Base-by-base conservation (phyloP, 2,797 vertebrate species). In the Xyrichtys novacula region DNA sequence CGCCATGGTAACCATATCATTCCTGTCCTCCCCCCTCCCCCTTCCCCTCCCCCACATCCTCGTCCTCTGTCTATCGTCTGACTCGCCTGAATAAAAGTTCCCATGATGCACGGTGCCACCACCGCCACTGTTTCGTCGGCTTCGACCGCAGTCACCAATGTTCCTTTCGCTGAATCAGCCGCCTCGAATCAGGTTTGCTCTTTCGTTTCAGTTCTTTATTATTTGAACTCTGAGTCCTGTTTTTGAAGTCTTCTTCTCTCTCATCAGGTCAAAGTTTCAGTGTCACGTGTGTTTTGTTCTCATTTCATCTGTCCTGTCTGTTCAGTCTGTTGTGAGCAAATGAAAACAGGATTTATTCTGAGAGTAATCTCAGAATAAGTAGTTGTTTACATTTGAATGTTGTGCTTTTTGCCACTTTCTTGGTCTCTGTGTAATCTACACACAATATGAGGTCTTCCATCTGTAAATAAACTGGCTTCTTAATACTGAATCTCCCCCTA, bases 41-140 rank as follows among this genome's bases (percentile, higher is more conserved):
- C 44, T 3, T 25, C 22, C 20, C 43, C 2, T 91, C 71, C 88
- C 92, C 95, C 94, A 94, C 91, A 95, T 94, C 93, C 89, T 90
- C 84, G 71, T 94, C 95, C 83, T 93, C 93, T 94, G 94, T 96
- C 93, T 96, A 91, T 95, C 94, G 96, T 96, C 96, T 96, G 92
- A 96, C 94, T 94, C 94, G 95, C 95, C 95, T 94, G 96, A 94
- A 96, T 94, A 96, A 97, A 95, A 98, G 98, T 98, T 95, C 95
- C 97, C 96, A 96, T 99, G 98, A 98, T 98, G 97, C 98, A 98
- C 95, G 95, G 96, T 96, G 96, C 96, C 95, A 94, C 96, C 94
- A 95, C 96, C 94, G 95, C 97, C 95, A 95, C 96, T 96, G 95
- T 98, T 94, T 96, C 97, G 93, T 96, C 97, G 95, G 95, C 96